A percentile compares a stretch with the other conserved stretches of the same genome.
Conservation (phyloP, 2,888 invertebrate species). For the Agonopterix alstromeriana region DNA sequence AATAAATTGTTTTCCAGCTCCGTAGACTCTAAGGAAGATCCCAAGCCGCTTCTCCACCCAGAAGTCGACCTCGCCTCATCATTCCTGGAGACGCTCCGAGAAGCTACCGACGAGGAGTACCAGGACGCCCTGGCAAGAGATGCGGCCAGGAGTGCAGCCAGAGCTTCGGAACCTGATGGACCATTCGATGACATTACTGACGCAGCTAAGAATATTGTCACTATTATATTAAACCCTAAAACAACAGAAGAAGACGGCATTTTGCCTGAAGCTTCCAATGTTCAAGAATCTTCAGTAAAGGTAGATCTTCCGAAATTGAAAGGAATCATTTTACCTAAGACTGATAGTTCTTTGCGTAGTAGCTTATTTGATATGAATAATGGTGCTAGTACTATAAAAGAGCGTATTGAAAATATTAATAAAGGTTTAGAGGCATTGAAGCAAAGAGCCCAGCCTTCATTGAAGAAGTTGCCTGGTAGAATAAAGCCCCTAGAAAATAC, state of each 20-base stretch:
- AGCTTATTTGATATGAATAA: slow-evolving; percentile 32
- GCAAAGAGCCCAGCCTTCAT: slow-evolving; percentile 16
- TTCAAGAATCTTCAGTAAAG: slow-evolving; percentile 29
- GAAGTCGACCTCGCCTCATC: slow-evolving; percentile 63
- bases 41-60: slow-evolving; percentile 54
- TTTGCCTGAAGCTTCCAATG: slow-evolving; percentile 39
- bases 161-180: slow-evolving; percentile 20
- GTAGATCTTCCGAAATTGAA: slow-evolving; percentile 21
- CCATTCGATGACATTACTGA: slow-evolving; percentile 25
- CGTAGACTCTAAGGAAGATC: slow-evolving; percentile 31
- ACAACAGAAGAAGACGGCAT: slow-evolving; percentile 20
- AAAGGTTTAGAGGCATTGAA: slow-evolving; percentile 12
- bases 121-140: slow-evolving; percentile 56
- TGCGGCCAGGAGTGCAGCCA: slow-evolving; percentile 34
- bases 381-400: slow-evolving; percentile 40
- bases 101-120: slow-evolving; percentile 62
- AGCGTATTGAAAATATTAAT: slow-evolving; percentile 17
- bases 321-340: neutral
- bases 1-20: slow-evolving; percentile 24
- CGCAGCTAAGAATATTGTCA: slow-evolving; percentile 37
- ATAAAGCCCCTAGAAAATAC: neutral
- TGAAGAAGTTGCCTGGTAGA: neutral
- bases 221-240: slow-evolving; percentile 39
- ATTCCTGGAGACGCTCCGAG: slow-evolving; percentile 52
- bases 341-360: neutral